phyloP scores from a whole-genome alignment of 2,113 vertebrate genomes.

The Limanda limanda region DNA sequence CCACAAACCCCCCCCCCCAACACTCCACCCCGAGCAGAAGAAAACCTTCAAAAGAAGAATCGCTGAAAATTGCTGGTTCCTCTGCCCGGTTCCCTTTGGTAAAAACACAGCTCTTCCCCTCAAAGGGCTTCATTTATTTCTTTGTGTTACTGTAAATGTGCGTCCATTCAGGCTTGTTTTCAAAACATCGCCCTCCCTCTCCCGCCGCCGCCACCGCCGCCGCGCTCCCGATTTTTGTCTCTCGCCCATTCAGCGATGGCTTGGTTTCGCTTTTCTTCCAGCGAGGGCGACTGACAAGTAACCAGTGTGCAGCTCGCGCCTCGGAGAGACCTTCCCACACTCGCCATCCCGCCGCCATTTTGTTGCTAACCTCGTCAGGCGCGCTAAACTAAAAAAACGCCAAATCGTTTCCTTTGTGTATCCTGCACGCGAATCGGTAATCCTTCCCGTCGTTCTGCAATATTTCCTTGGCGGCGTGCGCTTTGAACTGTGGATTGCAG shows the following conservation, averaged over 20 bases:
- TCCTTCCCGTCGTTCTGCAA: constrained; percentile 52
- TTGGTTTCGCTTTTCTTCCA: constrained; percentile 57
- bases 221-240: constrained; percentile 46
- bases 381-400: constrained; percentile 16
- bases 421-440: constrained; percentile 43
- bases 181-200: constrained; percentile 61
- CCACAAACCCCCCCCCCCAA: constrained; percentile 71
- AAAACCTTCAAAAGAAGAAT: constrained; percentile 72
- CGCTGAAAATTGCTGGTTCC: constrained; percentile 67
- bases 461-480: constrained; percentile 49
- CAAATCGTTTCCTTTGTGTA: constrained; percentile 41
- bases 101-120: constrained; percentile 53
- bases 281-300: constrained; percentile 46
- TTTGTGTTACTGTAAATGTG: constrained; percentile 73
- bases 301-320: constrained; percentile 51
- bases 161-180: constrained; percentile 67
- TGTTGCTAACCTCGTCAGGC: constrained; percentile 49
- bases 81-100: constrained; percentile 42
- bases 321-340: constrained; percentile 61
- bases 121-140: constrained; percentile 55
- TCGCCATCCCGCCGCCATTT: constrained; percentile 67
- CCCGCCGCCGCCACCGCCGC: constrained; percentile 12
- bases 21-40: constrained; percentile 70
- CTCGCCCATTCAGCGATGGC: constrained; percentile 49
- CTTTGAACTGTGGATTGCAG: constrained; percentile 69